Percentiles rank a stretch among this genome's conserved stretches.
phyloP scores from a whole-genome alignment of 2,888 invertebrate genomes.

The Hybos culiciformis region DNA sequence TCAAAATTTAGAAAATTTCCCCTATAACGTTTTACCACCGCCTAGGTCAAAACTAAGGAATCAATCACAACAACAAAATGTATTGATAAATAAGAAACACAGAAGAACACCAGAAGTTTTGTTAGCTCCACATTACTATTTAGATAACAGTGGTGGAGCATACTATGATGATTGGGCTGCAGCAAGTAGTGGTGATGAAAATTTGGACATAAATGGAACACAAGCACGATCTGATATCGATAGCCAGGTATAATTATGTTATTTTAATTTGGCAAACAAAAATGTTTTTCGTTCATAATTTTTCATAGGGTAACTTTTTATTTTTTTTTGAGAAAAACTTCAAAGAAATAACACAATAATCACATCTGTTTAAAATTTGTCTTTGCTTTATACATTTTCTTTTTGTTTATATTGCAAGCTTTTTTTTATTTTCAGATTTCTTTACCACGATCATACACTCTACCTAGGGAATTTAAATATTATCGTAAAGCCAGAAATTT shows the following conservation, averaged over 20 bases:
- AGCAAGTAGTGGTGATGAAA: conserved; percentile 21
- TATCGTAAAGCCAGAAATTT: conserved; percentile 50
- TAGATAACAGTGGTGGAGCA: conserved; percentile 32
- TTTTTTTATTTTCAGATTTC: conserved; percentile 52
- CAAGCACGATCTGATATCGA: conserved; percentile 53
- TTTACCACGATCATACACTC: conserved; percentile 68
- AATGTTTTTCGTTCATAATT: too few species aligned
- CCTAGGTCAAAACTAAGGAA: conserved; percentile 41
- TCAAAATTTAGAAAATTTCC: conserved; percentile 24
- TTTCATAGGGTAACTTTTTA: background rate
- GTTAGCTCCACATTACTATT: conserved; percentile 55
- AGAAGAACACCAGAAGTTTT: conserved; percentile 27
- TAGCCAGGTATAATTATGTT: conserved; percentile 46
- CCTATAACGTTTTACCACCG: conserved; percentile 42
- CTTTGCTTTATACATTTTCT: too few species aligned
- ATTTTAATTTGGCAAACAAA: too few species aligned
- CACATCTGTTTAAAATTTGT: too few species aligned
- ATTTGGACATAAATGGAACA: conserved; percentile 17
- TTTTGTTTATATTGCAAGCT: too few species aligned
- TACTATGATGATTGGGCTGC: conserved; percentile 38
- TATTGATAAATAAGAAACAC: too few species aligned
- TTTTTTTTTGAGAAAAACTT: too few species aligned
- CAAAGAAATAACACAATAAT: too few species aligned
- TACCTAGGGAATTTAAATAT: conserved; percentile 75
- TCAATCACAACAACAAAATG: too few species aligned